phyloP scores from a whole-genome alignment of 1,140 invertebrate species.

The Yoshiicerus persimilis region DNA sequence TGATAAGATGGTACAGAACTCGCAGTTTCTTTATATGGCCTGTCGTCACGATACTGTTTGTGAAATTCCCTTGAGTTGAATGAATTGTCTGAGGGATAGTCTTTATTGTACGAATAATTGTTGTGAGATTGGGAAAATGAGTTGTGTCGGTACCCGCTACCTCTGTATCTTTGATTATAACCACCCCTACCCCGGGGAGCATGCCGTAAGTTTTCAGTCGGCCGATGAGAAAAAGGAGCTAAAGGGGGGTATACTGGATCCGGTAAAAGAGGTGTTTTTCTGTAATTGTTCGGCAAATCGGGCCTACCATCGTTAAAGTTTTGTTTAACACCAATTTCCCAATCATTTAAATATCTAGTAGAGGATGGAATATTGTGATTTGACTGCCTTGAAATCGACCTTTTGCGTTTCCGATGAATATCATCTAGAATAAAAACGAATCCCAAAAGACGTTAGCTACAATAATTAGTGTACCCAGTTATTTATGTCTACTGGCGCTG shows the following conservation, averaged over 20 bases:
- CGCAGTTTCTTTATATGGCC: background rate
- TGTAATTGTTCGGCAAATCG: background rate
- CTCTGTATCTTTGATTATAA: background rate
- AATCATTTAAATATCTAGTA: constrained; percentile 23
- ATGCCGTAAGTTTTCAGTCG: background rate
- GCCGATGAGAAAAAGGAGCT: background rate
- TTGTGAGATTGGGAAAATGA: background rate
- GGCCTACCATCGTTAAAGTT: background rate
- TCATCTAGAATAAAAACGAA: background rate
- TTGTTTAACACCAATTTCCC: constrained; percentile 6
- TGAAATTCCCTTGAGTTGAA: background rate
- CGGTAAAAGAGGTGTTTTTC: background rate
- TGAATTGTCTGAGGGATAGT: background rate
- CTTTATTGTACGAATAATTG: background rate
- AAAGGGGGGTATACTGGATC: background rate
- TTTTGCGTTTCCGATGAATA: background rate
- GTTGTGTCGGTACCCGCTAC: background rate
- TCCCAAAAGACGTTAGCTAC: background rate
- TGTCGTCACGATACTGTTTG: background rate
- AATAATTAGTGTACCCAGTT: no score
- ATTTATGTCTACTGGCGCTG: no score
- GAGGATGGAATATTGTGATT: background rate
- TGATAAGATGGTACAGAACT: background rate
- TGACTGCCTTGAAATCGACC: background rate
- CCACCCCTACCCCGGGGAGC: background rate